Evolutionary conservation across 2,888 invertebrate species (phyloP), one percentile per base, ranked within the genome.

Genomic region (Fissipunctia ypsillon): DNA sequence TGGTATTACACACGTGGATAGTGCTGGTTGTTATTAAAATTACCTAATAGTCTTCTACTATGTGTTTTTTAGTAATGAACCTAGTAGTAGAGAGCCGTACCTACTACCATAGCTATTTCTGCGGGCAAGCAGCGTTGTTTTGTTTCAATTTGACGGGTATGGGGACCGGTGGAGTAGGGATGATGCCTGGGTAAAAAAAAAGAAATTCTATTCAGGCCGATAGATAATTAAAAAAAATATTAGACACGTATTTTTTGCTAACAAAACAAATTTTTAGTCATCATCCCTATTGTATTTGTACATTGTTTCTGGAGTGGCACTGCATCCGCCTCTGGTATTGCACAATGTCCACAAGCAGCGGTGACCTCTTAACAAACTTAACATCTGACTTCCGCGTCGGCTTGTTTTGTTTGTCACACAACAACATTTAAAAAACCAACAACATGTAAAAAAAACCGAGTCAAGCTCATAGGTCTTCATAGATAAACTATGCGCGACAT

Each of bases 1-100:
- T 74, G 38, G 14, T 3, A 43, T 41, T 56, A 41, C 16, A 48
- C 48, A 66, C 76, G 54, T 56, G 45, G 38, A 28, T 31, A 38
- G 28, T 12, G 19, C 16, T 45, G 14, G 5, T 9, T 52, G 25
- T 41, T 50, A 74, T 67, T 76, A 6, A 16, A 43, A 74, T 28
- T 0, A 16, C 19, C 4, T 41, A 25, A 25, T 25, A 25, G 5
- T 64, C 38, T 48, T 28, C 1, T 69, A n/a, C 9, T 38, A 22
- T n/a, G 35, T 43, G 41, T 41, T 28, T 52, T 31, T 38, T 41
- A 50, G 3, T 65, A 68, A 16, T 31, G 16, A n/a, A n/a, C 9
- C 16, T 54, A 28, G 19, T 22, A 12, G 38, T n/a, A 48, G 56
- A 56, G 25, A 66, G 35, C 25, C 22, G 4, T 1, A 38, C 5